phyloP scores from a whole-genome alignment of 2,797 vertebrate genomes.

The Urophycis tenuis region DNA sequence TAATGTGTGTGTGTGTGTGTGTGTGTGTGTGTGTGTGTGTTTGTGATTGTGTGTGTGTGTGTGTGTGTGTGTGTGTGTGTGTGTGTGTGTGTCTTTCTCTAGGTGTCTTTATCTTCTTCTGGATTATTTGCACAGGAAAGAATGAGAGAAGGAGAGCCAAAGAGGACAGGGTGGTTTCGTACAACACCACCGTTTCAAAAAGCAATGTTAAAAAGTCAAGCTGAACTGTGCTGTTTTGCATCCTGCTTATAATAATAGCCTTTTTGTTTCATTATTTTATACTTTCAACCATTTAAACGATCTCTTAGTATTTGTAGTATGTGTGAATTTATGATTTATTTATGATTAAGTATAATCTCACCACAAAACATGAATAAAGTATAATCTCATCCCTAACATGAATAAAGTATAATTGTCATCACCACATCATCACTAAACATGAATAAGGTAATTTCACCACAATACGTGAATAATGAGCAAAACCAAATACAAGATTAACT shows the following conservation, averaged over 20 bases:
- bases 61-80: background rate
- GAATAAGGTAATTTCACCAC: too few relatives aligned
- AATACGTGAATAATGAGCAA: too few relatives aligned
- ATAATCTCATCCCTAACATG: background rate
- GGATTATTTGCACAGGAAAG: slow-evolving; percentile 44
- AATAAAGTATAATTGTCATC: too few relatives aligned
- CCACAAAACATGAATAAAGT: background rate
- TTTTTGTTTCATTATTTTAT: background rate
- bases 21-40: background rate
- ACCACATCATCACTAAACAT: too few relatives aligned
- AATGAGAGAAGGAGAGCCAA: slow-evolving; percentile 27
- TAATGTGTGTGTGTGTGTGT: background rate
- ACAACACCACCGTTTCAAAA: background rate
- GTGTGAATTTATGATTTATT: too few relatives aligned
- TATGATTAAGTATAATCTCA: background rate
- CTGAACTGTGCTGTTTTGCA: background rate
- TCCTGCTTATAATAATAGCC: background rate
- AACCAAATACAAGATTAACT: too few relatives aligned
- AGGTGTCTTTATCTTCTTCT: slow-evolving; percentile 60
- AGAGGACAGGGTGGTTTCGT: slow-evolving; percentile 16
- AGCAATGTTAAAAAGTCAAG: background rate
- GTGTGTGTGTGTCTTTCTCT: background rate
- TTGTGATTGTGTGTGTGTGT: background rate
- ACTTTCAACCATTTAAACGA: background rate
- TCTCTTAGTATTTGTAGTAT: background rate